phyloP scores from a whole-genome alignment of 2,797 vertebrate species.

The Rhinella marina region DNA sequence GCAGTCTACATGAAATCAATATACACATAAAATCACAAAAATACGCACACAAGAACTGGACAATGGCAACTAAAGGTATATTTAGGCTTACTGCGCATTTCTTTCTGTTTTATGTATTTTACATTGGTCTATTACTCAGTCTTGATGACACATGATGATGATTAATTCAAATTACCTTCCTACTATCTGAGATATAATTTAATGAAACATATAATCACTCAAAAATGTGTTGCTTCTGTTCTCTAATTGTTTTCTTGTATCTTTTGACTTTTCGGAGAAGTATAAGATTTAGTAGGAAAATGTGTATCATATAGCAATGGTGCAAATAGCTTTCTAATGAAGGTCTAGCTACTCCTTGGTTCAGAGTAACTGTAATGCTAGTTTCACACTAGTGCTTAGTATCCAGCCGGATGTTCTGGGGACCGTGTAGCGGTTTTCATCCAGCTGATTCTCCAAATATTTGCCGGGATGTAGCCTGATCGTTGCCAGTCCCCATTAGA shows the following conservation, averaged over 20 bases:
- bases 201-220: not conserved
- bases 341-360: not conserved
- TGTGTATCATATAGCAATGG: not conserved
- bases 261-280: not conserved
- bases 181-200: not conserved
- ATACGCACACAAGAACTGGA: not conserved
- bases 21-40: not conserved
- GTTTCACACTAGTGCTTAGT: too few species aligned
- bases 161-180: not conserved
- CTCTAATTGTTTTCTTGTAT: conserved; percentile 7
- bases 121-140: not conserved
- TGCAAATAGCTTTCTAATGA: not conserved
- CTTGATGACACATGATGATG: conserved; percentile 18
- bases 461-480: too few species aligned
- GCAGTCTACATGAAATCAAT: not conserved
- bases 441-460: too few species aligned
- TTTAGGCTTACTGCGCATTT: not conserved
- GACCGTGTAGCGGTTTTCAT: too few species aligned
- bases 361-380: not conserved
- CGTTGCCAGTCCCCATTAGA: too few species aligned
- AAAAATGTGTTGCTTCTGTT: not conserved
- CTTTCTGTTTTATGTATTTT: not conserved
- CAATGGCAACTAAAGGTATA: not conserved
- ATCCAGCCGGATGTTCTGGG: too few species aligned
- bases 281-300: not conserved